A percentile compares a stretch with the other conserved stretches of the same genome.
These are phyloP conservation scores for Helogale parvula DNA, from an alignment of 2,113 vertebrate species.

Conservation along the genomic window DNA sequence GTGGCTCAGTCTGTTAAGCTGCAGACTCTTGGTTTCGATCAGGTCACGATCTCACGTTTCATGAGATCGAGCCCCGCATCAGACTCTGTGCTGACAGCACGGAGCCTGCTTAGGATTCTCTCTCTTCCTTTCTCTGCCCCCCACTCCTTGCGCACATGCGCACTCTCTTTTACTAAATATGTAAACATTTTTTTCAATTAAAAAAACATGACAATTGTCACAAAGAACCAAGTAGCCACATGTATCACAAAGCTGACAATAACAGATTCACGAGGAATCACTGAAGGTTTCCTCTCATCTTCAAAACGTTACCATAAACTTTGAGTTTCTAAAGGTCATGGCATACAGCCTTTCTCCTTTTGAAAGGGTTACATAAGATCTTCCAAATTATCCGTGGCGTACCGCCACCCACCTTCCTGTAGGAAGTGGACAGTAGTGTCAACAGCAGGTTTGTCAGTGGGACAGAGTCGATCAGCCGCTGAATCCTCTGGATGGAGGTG, in stretches of 20 bases:
- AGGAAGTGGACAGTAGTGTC: constrained; percentile 95
- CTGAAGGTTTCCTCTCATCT: background rate
- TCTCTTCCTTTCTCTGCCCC: too few relatives aligned
- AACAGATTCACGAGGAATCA: background rate
- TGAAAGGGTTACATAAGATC: background rate
- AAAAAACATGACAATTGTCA: background rate
- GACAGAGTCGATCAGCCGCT: constrained; percentile 96
- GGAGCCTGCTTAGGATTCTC: too few relatives aligned
- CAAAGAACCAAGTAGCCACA: background rate
- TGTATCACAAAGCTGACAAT: background rate
- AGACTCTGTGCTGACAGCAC: too few relatives aligned
- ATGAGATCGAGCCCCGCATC: too few relatives aligned
- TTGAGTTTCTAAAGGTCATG: background rate
- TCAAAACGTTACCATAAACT: constrained; percentile 1
- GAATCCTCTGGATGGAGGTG: constrained; percentile 97
- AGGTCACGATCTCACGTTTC: too few relatives aligned
- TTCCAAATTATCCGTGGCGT: background rate
- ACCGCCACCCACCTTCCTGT: constrained; percentile 92
- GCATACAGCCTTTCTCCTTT: background rate
- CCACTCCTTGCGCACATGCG: too few relatives aligned
- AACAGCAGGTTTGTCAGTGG: constrained; percentile 97
- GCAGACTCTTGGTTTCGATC: too few relatives aligned
- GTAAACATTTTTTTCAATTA: too few relatives aligned
- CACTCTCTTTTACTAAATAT: too few relatives aligned
- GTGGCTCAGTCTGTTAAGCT: too few relatives aligned